Evolutionary conservation across 2,888 invertebrate genomes (phyloP), one percentile per base, ranked within the genome.

Genomic region (Leucozona laternaria): DNA sequence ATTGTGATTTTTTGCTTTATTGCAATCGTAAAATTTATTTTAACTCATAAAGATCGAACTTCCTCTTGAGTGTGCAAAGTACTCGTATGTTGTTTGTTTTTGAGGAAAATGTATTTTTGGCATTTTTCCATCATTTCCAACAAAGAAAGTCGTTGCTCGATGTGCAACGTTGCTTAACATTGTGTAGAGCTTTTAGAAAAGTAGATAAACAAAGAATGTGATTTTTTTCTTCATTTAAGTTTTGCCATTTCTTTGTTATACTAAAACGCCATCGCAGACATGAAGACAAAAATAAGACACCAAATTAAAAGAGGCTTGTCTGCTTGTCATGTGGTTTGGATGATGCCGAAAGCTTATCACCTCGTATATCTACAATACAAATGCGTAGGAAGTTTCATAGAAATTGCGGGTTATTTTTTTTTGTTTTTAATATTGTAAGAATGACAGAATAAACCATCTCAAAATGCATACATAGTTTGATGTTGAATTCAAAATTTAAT

Each of bases 61-160:
- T 62, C 40, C 62, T 62, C 43, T 62, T 62, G 22, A 22, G 15
- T 15, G 20, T 34, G 7, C 34, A 34, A 37, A 20, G 13, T 10
- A 8, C 7, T 0, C n/a, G n/a, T 28, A 17, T 57, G 15, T 53
- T 28, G 4, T 28, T 53, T 6, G 28, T 22, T 11, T 50, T 15
- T 64, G 13, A 8, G 28, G 2, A 40, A 37, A 43, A 48, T 17
- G 13, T 82, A 77, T 82, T 77, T 79, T 77, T 82, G 50, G 58
- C 5, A 72, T 57, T 55, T 64, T 77, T 31, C 45, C 37, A 50
- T 48, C 34, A 60, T 50, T 55, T 50, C 37, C 50, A 68, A 68
- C 53, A 62, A 60, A 82, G 71, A 82, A 64, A 55, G 55, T 34
- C 62, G 50, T 68, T 70, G 76, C 58, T 20, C 45, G 17, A 15